phyloP scores from a whole-genome alignment of 2,797 vertebrate species.

The Anabacerthia variegaticeps region DNA sequence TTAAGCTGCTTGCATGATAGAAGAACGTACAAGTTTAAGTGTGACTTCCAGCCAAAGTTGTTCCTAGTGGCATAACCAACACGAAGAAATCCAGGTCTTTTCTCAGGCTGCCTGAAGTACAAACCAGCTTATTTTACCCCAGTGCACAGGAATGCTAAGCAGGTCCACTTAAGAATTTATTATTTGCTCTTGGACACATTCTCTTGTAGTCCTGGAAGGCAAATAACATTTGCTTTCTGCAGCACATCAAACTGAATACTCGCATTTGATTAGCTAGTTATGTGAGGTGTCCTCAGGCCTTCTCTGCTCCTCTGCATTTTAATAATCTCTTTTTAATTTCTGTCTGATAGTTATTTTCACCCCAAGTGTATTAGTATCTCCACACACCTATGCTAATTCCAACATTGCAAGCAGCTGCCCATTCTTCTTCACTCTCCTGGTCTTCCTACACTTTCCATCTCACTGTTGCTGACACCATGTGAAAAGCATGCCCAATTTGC shows the following conservation, averaged over 20 bases:
- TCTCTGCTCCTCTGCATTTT: conserved; percentile 34
- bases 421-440: background rate
- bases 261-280: conserved; percentile 39
- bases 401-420: background rate
- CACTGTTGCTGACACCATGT: background rate
- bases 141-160: background rate
- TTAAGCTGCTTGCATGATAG: background rate
- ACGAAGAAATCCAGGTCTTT: background rate
- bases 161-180: conserved; percentile 41
- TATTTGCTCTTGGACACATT: conserved; percentile 49
- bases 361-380: conserved; percentile 2
- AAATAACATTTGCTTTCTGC: conserved; percentile 48
- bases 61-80: background rate
- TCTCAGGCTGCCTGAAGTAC: background rate
- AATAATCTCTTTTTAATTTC: conserved; percentile 55
- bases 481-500: background rate
- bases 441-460: background rate
- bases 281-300: conserved; percentile 23
- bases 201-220: conserved; percentile 46
- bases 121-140: conserved; percentile 10
- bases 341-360: conserved; percentile 32
- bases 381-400: conserved; percentile 24
- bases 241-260: conserved; percentile 56
- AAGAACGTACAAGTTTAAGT: background rate
- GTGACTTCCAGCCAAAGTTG: background rate